phyloP scores from a whole-genome alignment of 2,888 invertebrate species.

The Heliconius aoede region DNA sequence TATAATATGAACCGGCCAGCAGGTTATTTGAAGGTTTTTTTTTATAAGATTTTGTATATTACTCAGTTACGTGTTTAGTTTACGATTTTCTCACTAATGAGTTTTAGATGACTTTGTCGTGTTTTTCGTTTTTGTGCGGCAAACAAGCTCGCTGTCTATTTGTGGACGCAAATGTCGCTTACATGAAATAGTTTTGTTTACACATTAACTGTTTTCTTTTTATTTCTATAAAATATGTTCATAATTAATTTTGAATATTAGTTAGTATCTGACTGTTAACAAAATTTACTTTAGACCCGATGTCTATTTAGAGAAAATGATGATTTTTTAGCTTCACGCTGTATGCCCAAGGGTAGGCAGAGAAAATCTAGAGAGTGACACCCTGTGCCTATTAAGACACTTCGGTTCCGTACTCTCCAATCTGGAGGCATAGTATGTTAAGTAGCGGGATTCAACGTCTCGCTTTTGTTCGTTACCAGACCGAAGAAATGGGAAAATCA shows the following conservation, averaged over 20 bases:
- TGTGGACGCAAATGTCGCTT: slow-evolving; percentile 23
- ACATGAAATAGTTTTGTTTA: slow-evolving; percentile 15
- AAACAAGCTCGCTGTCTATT: slow-evolving; percentile 36
- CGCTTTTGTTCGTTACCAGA: too few relatives aligned
- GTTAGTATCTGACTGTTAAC: too few relatives aligned
- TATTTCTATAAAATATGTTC: neutral
- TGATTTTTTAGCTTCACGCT: too few relatives aligned
- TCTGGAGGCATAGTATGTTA: too few relatives aligned
- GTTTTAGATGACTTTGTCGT: slow-evolving; percentile 41
- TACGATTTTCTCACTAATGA: slow-evolving; percentile 42
- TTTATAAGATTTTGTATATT: slow-evolving; percentile 37
- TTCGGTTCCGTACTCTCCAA: too few relatives aligned
- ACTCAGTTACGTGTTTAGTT: slow-evolving; percentile 35
- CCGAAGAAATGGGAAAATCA: too few relatives aligned
- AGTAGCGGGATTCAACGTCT: too few relatives aligned
- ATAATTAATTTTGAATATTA: neutral
- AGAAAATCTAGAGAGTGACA: too few relatives aligned
- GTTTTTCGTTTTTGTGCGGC: slow-evolving; percentile 32
- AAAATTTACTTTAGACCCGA: too few relatives aligned
- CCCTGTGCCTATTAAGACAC: too few relatives aligned
- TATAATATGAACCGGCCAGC: slow-evolving; percentile 24
- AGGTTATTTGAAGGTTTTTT: slow-evolving; percentile 13
- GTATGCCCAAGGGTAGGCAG: too few relatives aligned
- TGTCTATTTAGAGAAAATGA: too few relatives aligned
- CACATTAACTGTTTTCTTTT: neutral